phyloP scores from a whole-genome alignment of 2,797 vertebrate genomes.

The Monodelphis domestica region DNA sequence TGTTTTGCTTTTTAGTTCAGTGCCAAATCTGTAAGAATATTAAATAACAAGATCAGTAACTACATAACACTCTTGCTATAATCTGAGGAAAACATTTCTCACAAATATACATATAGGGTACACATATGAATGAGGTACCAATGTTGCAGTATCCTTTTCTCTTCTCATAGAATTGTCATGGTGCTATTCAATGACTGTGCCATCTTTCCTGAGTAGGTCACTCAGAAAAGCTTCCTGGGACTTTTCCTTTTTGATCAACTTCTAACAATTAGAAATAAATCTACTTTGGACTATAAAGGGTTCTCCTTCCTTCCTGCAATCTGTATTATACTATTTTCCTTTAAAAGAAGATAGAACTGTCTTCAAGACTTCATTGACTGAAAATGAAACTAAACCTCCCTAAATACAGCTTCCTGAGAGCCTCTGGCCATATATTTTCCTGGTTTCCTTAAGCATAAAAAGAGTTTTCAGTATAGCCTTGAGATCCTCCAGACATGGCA shows the following conservation, averaged over 20 bases:
- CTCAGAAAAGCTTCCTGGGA: neutral
- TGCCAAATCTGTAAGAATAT: no score
- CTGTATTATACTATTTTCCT: neutral
- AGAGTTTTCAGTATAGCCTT: no score
- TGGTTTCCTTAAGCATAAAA: no score
- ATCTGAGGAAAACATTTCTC: neutral
- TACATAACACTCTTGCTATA: neutral
- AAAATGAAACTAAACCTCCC: neutral
- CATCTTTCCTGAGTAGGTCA: neutral
- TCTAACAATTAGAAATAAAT: neutral
- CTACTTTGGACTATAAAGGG: neutral
- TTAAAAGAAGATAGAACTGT: neutral
- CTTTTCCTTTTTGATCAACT: neutral
- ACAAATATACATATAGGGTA: neutral
- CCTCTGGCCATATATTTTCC: neutral
- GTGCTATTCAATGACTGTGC: neutral
- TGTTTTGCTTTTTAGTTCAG: neutral
- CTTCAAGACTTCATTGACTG: neutral
- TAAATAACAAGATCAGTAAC: neutral
- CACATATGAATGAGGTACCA: neutral
- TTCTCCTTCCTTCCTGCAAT: neutral
- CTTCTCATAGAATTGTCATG: neutral
- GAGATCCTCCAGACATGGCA: no score
- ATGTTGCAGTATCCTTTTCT: neutral
- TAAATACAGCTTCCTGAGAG: neutral